phyloP scores from a whole-genome alignment of 2,888 invertebrate species.

The Limnephilus auricula region DNA sequence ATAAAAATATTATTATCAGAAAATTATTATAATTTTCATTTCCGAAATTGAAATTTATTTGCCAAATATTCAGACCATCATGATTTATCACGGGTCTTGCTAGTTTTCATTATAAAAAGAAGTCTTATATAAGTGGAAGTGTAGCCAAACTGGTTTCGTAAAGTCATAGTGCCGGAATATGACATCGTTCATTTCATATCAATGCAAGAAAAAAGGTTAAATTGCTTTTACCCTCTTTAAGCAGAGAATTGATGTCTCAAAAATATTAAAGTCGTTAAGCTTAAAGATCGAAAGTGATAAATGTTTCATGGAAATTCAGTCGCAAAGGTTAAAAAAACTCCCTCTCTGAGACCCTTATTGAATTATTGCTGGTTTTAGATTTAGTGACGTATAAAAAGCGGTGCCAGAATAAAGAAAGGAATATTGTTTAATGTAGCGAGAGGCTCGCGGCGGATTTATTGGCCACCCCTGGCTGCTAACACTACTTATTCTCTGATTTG shows the following conservation, averaged over 20 bases:
- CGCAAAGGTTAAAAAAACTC: neutral
- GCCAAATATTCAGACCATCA: too few relatives aligned
- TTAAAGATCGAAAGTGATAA: constrained; percentile 32
- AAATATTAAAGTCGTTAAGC: constrained; percentile 37
- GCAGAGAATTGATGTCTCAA: neutral
- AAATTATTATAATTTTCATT: too few relatives aligned
- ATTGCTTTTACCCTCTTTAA: neutral
- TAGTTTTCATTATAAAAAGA: too few relatives aligned
- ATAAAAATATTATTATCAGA: too few relatives aligned
- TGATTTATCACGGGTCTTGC: too few relatives aligned
- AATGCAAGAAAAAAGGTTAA: neutral
- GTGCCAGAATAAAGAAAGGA: constrained; percentile 1
- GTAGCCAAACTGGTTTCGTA: neutral
- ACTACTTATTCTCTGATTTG: constrained; percentile 34
- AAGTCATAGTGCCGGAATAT: neutral
- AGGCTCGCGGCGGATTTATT: constrained; percentile 47
- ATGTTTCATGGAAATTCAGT: neutral
- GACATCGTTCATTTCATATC: neutral
- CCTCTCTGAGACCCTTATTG: constrained; percentile 21
- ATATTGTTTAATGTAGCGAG: constrained; percentile 51
- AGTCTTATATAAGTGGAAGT: too few relatives aligned
- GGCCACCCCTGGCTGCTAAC: constrained; percentile 29
- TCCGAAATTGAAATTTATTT: too few relatives aligned
- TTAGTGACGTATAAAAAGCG: constrained; percentile 30
- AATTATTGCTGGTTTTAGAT: constrained; percentile 23